phyloP scores from a whole-genome alignment of 2,113 vertebrate genomes.

The Ceyx cyanopectus region DNA sequence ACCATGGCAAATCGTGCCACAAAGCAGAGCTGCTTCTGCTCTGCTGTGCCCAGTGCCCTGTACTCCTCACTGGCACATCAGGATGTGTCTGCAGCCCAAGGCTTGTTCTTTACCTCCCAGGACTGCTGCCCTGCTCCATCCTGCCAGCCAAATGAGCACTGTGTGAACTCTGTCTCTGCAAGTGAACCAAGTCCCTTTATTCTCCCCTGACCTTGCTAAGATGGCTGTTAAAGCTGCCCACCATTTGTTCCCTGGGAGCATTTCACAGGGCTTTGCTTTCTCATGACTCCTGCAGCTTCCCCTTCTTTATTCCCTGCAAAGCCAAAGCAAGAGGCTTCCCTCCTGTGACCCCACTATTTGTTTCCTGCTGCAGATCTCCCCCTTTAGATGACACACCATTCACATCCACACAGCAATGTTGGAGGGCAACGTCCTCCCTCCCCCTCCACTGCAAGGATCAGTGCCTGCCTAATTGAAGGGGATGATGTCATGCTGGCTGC shows the following conservation, averaged over 20 bases:
- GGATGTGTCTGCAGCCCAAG: conserved; percentile 29
- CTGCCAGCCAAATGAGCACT: conserved; percentile 55
- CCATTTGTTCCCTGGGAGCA: conserved; percentile 16
- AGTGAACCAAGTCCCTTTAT: conserved; percentile 44
- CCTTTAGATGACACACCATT: neutral
- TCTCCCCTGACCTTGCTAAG: conserved; percentile 31
- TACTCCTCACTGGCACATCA: neutral
- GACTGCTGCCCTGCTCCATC: conserved; percentile 61
- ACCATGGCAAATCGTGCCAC: neutral
- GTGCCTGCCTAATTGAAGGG: conserved; percentile 25
- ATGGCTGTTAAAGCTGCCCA: conserved; percentile 38
- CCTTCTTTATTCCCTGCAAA: neutral
- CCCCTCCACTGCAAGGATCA: conserved; percentile 4
- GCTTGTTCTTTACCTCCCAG: conserved; percentile 17
- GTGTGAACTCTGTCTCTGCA: conserved; percentile 27
- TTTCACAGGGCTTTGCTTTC: conserved; percentile 2
- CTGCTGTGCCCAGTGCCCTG: conserved; percentile 20
- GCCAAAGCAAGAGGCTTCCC: neutral
- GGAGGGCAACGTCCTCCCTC: neutral
- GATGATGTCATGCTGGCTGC: conserved; percentile 54
- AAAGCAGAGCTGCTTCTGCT: conserved; percentile 11
- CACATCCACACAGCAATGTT: neutral
- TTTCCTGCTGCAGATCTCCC: neutral
- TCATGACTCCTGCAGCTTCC: conserved; percentile 41
- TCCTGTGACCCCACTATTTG: neutral